Evolutionary conservation across 2,113 vertebrate genomes (phyloP).

Genomic region (Anoura caudifer): DNA sequence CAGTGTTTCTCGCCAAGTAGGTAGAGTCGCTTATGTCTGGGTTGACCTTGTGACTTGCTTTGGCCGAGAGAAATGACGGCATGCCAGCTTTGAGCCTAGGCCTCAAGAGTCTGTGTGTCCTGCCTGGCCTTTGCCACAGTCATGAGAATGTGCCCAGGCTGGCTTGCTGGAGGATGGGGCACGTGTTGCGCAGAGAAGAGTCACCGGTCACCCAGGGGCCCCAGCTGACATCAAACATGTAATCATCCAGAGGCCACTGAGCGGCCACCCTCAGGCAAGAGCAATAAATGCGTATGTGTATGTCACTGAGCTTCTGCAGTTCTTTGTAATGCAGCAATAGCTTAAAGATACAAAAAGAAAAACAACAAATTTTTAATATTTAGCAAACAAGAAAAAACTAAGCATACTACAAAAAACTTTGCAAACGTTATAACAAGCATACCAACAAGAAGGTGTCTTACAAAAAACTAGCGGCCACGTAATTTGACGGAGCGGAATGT

Average conservation of each 20-base stretch:
- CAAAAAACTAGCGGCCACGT: background rate
- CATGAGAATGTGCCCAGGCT: background rate
- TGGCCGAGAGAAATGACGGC: background rate
- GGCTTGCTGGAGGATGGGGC: background rate
- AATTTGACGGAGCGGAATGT: background rate
- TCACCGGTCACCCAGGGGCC: background rate
- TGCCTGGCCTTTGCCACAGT: background rate
- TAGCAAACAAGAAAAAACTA: background rate
- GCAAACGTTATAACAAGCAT: background rate
- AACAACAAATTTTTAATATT: background rate
- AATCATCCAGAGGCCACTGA: background rate
- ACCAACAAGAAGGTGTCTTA: background rate
- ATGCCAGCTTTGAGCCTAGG: background rate
- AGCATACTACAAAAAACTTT: background rate
- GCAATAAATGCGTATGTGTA: too few relatives aligned
- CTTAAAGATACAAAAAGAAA: background rate
- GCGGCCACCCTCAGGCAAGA: background rate
- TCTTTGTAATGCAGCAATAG: background rate
- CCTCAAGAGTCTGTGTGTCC: background rate
- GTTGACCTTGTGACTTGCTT: background rate
- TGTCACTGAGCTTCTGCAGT: background rate
- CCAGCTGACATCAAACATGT: background rate
- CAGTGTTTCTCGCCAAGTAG: background rate
- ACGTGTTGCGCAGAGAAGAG: background rate
- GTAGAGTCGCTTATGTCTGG: background rate